Base-by-base conservation (phyloP, 1,140 invertebrate genomes). In the Choristoneura fumiferana region DNA sequence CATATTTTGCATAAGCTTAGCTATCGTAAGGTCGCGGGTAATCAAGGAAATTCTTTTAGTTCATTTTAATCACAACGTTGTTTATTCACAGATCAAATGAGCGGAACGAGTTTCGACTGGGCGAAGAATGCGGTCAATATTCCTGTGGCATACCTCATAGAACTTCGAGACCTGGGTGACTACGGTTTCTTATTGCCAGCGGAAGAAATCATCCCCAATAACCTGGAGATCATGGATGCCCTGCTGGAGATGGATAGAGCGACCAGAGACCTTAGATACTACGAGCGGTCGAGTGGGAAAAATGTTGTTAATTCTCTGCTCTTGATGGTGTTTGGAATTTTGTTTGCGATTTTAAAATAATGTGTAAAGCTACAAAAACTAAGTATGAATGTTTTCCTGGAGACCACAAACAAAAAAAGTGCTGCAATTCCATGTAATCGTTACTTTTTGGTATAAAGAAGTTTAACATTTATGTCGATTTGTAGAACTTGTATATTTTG, bases 141-240 rank as follows among this genome's bases (percentile, higher is more conserved):
- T 0, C 92, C 92, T 35, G 91, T 96, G 15, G 89, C 92, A 0
- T 96, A 92, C 68, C 92, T 94, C 0, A 90, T 92, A 12, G 92
- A 93, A 69, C 82, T 95, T 10, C 84, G 95, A 6, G 96, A 97
- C 73, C 91, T 86, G 18, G 95, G 95, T 18, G 69, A 84, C 56
- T 91, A 93, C 62, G 95, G 95, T 0, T 97, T 97, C 74, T 17
- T 95, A 0, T 85, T 97, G 22, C 95, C 96, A 0, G 88, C 94
- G 5, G 83, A 91, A 39, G 92, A 95, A 76, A 97, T 97, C 58
- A 86, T 93, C 12, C 93, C 94, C 0, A 95, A 93, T 18, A 92
- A 89, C 17, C 73, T 92, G 58, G 95, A 96, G 90, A 93, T 93
- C 9, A 78, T 94, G 36, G 93, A 94, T 61, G 92, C 91, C 0